Evolutionary conservation across 2,113 vertebrate species (phyloP).

Genomic region (Cinclus cinclus): DNA sequence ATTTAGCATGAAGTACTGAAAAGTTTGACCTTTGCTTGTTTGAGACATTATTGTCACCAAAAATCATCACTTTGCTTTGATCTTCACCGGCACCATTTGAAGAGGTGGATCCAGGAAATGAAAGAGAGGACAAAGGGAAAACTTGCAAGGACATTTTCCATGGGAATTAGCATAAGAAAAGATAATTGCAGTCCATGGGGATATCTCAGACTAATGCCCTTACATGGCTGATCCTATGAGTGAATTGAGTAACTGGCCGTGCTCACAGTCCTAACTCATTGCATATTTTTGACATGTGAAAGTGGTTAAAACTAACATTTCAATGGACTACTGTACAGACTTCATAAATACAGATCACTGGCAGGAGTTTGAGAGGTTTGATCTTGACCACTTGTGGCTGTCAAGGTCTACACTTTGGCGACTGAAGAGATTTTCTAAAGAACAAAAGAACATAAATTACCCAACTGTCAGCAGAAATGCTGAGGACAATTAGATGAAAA

Average conservation of each 20-base stretch:
- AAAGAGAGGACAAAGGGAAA: neutral
- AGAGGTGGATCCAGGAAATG: neutral
- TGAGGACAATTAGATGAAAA: neutral
- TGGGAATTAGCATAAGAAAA: fast-evolving
- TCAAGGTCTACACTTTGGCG: neutral
- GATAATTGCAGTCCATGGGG: neutral
- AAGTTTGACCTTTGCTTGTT: neutral
- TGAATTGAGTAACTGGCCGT: neutral
- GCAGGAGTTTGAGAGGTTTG: neutral
- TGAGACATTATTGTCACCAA: neutral
- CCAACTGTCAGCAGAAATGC: neutral
- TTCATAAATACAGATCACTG: neutral
- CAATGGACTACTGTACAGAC: neutral
- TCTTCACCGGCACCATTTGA: neutral
- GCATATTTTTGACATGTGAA: neutral
- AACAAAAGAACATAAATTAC: neutral
- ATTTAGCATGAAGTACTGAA: neutral
- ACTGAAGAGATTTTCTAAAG: neutral
- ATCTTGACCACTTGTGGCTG: neutral
- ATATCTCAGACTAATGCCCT: neutral
- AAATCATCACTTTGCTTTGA: neutral
- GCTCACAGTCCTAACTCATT: neutral
- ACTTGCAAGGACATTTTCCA: neutral
- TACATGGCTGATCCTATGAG: neutral
- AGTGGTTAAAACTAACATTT: neutral